A percentile compares a stretch with the other conserved stretches of the same genome.
These are phyloP conservation scores for Ptyas mucosa DNA, from an alignment of 2,113 vertebrate genomes.

Conservation along the genomic window DNA sequence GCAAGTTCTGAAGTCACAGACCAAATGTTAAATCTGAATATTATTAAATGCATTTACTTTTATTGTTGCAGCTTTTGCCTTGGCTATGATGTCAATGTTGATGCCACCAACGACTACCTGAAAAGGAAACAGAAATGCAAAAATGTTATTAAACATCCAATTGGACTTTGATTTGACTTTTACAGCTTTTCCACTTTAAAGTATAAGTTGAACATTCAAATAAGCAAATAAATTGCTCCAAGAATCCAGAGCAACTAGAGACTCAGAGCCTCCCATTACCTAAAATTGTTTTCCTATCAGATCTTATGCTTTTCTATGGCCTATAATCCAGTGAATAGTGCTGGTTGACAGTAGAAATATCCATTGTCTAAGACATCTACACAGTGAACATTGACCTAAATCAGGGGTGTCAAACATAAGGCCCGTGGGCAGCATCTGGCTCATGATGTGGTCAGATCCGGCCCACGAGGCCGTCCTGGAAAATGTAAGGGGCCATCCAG, in stretches of 20 bases:
- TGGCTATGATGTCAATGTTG: conserved; percentile 87
- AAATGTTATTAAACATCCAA: not conserved
- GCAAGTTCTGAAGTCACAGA: not conserved
- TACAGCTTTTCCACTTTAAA: not conserved
- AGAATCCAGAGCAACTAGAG: not conserved
- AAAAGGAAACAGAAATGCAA: conserved; percentile 23
- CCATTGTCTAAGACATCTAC: not conserved
- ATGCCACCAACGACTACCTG: conserved; percentile 88
- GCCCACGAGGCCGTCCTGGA: too few relatives aligned
- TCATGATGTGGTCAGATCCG: too few relatives aligned
- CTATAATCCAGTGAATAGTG: not conserved
- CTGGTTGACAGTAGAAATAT: not conserved
- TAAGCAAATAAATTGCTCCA: not conserved
- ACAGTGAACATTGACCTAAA: not conserved
- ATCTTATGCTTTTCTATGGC: not conserved
- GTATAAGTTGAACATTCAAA: not conserved
- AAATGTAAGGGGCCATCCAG: too few relatives aligned
- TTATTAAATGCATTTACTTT: conserved; percentile 62
- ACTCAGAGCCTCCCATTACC: not conserved
- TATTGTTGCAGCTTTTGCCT: conserved; percentile 72
- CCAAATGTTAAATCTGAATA: not conserved
- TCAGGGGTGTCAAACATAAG: too few relatives aligned
- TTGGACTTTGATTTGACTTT: not conserved
- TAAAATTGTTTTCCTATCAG: not conserved
- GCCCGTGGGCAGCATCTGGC: too few relatives aligned